A percentile compares a stretch with the other conserved stretches of the same genome.
Conservation (phyloP, 2,797 vertebrate species). For the Siniperca scherzeri region DNA sequence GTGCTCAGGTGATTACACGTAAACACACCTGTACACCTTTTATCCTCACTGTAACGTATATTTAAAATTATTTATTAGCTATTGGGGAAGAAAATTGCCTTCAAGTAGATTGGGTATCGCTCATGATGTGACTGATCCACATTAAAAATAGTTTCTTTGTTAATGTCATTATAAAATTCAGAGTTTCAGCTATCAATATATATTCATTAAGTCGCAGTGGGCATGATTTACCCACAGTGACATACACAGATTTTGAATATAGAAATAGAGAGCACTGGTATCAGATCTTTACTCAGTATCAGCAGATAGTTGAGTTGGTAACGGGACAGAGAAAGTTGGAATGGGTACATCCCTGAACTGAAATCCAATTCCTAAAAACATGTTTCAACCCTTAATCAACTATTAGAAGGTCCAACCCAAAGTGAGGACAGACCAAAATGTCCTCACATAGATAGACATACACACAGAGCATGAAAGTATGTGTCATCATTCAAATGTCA, state of each 20-base stretch:
- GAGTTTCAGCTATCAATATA: background rate
- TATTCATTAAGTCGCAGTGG: background rate
- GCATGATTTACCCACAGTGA: background rate
- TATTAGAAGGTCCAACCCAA: background rate
- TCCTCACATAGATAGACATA: background rate
- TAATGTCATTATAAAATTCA: background rate
- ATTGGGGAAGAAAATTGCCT: too few relatives aligned
- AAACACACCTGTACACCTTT: background rate
- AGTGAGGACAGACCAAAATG: background rate
- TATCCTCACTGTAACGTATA: background rate
- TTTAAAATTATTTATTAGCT: background rate
- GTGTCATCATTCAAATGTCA: conserved; percentile 23
- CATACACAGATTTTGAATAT: background rate
- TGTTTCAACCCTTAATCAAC: background rate
- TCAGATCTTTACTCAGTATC: background rate
- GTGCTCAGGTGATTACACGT: background rate
- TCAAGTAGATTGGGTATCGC: background rate
- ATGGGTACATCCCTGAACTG: background rate
- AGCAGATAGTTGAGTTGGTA: background rate
- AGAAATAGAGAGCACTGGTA: background rate
- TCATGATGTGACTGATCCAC: background rate
- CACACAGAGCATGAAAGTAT: background rate
- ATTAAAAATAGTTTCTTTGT: background rate
- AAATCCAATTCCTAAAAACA: background rate
- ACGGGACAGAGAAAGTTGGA: background rate